phyloP scores from a whole-genome alignment of 1,140 invertebrate species.

The Agraylea sexmaculata region DNA sequence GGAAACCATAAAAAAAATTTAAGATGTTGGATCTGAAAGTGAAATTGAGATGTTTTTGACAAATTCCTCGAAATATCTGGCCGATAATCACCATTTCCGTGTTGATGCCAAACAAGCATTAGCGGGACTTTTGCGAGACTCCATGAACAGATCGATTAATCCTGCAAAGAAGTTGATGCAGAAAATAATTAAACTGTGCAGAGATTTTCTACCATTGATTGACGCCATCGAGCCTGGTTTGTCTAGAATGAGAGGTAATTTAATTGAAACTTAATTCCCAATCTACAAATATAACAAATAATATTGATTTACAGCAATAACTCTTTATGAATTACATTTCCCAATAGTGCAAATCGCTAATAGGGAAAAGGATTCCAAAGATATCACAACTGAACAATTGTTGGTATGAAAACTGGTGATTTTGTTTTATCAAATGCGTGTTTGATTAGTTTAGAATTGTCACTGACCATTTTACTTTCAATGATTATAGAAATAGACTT shows the following conservation, averaged over 20 bases:
- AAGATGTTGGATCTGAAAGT: slow-evolving; percentile 33
- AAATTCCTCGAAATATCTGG: slow-evolving; percentile 43
- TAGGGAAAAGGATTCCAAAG: slow-evolving; percentile 42
- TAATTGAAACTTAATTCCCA: background rate
- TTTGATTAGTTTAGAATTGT: background rate
- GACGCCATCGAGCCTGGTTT: slow-evolving; percentile 61
- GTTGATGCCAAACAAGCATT: slow-evolving; percentile 55
- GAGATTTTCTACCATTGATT: slow-evolving; percentile 50
- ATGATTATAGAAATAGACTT: too few relatives aligned
- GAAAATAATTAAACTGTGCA: slow-evolving; percentile 51
- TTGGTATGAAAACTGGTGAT: slow-evolving; percentile 24
- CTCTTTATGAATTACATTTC: slow-evolving; percentile 61
- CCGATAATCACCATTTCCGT: slow-evolving; percentile 52
- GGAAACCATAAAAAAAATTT: slow-evolving; percentile 23
- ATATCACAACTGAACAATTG: slow-evolving; percentile 39
- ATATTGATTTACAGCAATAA: slow-evolving; percentile 44
- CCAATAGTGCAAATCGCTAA: slow-evolving; percentile 52
- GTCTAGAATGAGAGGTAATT: slow-evolving; percentile 52
- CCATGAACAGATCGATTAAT: slow-evolving; percentile 37
- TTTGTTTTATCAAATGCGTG: background rate
- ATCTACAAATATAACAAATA: background rate
- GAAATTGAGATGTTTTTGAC: slow-evolving; percentile 47
- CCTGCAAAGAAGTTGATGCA: slow-evolving; percentile 44
- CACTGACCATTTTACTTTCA: too few relatives aligned
- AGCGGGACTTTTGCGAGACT: slow-evolving; percentile 43